Conservation (phyloP, 2,797 vertebrate species). For the Carcharodon carcharias region DNA sequence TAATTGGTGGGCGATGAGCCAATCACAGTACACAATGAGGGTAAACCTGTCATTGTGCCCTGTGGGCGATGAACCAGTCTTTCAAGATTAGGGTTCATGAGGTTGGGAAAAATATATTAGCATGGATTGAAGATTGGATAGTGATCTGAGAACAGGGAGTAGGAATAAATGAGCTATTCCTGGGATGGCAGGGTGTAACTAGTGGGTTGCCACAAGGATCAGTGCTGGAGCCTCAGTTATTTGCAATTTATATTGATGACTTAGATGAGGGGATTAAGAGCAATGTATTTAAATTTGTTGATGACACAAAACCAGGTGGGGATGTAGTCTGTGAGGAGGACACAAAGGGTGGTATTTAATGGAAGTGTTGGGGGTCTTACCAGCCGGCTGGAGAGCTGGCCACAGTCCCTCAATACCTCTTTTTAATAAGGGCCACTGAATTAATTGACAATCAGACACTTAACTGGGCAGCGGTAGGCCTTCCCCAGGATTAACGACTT, state of each 20-base stretch:
- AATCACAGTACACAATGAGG: neutral
- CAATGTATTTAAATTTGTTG: neutral
- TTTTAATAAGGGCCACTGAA: no score
- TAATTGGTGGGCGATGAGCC: neutral
- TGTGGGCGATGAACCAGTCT: neutral
- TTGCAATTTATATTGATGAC: neutral
- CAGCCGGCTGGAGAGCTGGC: neutral
- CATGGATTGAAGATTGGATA: neutral
- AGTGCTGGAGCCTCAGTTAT: neutral
- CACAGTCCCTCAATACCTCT: neutral
- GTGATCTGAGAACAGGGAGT: neutral
- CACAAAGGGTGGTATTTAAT: neutral
- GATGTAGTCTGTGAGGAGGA: neutral
- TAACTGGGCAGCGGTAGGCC: no score
- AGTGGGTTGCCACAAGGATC: neutral
- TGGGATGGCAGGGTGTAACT: neutral
- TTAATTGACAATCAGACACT: no score
- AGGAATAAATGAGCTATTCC: neutral
- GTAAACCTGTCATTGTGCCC: no score
- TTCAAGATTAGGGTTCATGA: neutral
- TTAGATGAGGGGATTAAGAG: neutral
- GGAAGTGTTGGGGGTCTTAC: neutral
- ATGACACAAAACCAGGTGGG: neutral
- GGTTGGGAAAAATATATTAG: neutral
- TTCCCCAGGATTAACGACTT: no score